A percentile compares a stretch with the other conserved stretches of the same genome.
phyloP scores from a whole-genome alignment of 2,888 invertebrate species.

The Agrenia bidenticulata region DNA sequence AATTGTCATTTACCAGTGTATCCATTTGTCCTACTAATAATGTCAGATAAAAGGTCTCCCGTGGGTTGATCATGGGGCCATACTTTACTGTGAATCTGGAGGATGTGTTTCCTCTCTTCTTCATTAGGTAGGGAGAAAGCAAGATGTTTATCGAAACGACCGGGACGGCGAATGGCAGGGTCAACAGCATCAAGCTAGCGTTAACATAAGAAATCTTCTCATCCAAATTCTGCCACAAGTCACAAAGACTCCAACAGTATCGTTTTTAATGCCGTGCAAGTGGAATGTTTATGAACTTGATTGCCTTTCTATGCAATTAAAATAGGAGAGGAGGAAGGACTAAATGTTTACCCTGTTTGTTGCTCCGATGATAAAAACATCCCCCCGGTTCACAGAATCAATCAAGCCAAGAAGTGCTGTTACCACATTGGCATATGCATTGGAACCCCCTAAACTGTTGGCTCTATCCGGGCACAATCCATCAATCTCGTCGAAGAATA shows the following conservation, averaged over 20 bases:
- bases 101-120: constrained; percentile 70
- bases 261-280: too few species aligned
- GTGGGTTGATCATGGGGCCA: constrained; percentile 66
- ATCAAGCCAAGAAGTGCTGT: constrained; percentile 85
- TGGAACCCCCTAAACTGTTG: constrained; percentile 53
- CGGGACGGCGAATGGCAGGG: constrained; percentile 83
- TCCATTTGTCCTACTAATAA: constrained; percentile 72
- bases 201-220: neutral
- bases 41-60: constrained; percentile 62
- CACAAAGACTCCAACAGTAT: too few species aligned
- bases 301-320: too few species aligned
- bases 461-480: constrained; percentile 71
- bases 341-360: constrained; percentile 69
- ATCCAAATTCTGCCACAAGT: too few species aligned
- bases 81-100: constrained; percentile 72
- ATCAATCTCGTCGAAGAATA: constrained; percentile 91
- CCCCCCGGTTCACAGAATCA: constrained; percentile 83
- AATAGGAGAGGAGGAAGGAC: too few species aligned
- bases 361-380: constrained; percentile 86
- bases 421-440: constrained; percentile 71
- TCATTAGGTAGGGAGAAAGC: constrained; percentile 77
- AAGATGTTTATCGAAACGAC: constrained; percentile 85
- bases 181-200: constrained; percentile 81
- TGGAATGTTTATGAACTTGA: too few species aligned
- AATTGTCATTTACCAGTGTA: constrained; percentile 69